Evolutionary conservation across 2,113 vertebrate species (phyloP).

Genomic region (Bujurquina vittata): DNA sequence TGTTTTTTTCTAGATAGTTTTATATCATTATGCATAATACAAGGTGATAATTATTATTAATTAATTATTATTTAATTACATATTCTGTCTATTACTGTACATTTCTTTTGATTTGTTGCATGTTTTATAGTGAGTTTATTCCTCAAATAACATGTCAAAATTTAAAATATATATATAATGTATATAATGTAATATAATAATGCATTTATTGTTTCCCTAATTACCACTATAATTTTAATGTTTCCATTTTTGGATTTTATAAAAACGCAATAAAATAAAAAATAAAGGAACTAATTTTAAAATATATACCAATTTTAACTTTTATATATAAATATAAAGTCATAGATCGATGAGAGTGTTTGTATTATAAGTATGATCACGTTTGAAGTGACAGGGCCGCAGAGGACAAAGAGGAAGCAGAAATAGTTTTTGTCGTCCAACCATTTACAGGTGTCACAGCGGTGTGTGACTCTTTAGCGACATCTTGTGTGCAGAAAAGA

Average conservation of each 20-base stretch:
- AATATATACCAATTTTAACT: no score
- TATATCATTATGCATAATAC: neutral
- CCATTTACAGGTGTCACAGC: neutral
- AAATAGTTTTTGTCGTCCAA: constrained; percentile 30
- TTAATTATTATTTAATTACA: neutral
- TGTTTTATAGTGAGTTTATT: neutral
- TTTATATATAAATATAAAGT: neutral
- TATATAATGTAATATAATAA: neutral
- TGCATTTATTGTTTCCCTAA: neutral
- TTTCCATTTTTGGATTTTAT: neutral
- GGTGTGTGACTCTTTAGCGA: constrained; percentile 13
- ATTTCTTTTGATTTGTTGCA: neutral
- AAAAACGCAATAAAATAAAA: no score
- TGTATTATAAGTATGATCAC: neutral
- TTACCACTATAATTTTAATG: neutral
- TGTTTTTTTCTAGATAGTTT: neutral
- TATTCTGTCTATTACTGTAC: neutral
- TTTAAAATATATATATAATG: neutral
- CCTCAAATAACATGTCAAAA: neutral
- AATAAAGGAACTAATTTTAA: no score
- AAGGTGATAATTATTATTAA: neutral
- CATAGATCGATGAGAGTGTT: neutral
- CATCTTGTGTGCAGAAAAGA: constrained; percentile 22
- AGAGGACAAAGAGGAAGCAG: neutral
- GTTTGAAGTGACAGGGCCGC: neutral